phyloP scores from a whole-genome alignment of 2,888 invertebrate genomes.

The Macrophya annulata region DNA sequence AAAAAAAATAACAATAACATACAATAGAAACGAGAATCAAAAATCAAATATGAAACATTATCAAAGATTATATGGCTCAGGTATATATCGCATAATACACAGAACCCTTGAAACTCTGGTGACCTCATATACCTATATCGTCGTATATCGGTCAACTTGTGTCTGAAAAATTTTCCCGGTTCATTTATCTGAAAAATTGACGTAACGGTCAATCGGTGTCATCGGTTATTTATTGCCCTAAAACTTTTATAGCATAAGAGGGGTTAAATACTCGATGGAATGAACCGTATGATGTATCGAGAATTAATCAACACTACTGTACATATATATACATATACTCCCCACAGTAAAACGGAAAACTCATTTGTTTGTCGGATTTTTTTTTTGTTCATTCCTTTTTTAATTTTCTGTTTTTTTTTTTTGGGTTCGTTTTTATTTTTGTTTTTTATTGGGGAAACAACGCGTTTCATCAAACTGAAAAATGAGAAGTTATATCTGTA shows the following conservation, averaged over 20 bases:
- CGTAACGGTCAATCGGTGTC: not conserved
- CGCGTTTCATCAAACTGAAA: not conserved
- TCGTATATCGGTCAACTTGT: not conserved
- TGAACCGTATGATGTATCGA: slow-evolving; percentile 4
- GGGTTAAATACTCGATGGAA: slow-evolving; percentile 12
- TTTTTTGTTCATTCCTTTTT: not conserved
- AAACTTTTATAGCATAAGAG: not conserved
- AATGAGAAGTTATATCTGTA: slow-evolving; percentile 4
- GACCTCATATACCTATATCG: not conserved
- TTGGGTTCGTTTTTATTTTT: not conserved
- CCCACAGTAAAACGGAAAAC: not conserved
- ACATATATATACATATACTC: not conserved
- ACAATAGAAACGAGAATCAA: not conserved
- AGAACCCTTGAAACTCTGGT: not conserved
- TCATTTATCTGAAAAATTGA: not conserved
- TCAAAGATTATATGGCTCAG: not conserved
- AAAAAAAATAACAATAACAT: too few species aligned
- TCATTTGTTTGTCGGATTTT: not conserved
- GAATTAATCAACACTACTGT: slow-evolving; percentile 31
- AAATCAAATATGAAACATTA: too few species aligned
- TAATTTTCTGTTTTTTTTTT: not conserved
- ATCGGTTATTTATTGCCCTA: slow-evolving; percentile 17
- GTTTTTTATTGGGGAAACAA: not conserved
- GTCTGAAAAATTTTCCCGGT: not conserved
- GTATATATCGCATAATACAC: not conserved